These are phyloP conservation scores for Blastobasis lacticolella DNA, from an alignment of 2,888 invertebrate genomes.

Conservation along the genomic window DNA sequence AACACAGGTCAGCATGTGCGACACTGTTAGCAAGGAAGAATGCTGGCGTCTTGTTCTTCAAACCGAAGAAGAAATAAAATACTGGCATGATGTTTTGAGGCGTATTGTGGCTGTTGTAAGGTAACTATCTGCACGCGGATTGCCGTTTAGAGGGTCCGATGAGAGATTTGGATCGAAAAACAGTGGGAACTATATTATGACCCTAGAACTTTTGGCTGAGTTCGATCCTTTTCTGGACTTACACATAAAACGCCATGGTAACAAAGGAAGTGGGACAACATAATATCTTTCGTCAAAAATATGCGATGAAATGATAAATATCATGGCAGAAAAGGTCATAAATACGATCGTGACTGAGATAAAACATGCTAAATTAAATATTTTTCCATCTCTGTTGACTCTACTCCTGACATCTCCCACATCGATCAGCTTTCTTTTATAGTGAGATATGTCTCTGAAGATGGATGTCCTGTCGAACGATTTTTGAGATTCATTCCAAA, in stretches of 20 bases:
- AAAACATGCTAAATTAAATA: too few relatives aligned
- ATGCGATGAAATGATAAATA: too few relatives aligned
- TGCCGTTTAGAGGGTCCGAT: conserved; percentile 9
- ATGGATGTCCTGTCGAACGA: too few relatives aligned
- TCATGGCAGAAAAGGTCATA: too few relatives aligned
- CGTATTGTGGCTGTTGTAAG: conserved; percentile 8
- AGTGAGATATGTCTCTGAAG: too few relatives aligned
- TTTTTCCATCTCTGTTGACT: too few relatives aligned
- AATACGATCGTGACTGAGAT: too few relatives aligned
- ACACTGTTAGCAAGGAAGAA: conserved; percentile 5
- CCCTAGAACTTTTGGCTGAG: conserved; percentile 25
- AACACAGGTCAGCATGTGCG: conserved; percentile 17
- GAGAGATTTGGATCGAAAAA: conserved; percentile 13
- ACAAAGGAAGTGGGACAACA: conserved; percentile 23
- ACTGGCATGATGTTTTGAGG: conserved; percentile 8
- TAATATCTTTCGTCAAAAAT: conserved; percentile 26
- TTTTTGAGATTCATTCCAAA: too few relatives aligned
- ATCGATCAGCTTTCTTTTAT: too few relatives aligned
- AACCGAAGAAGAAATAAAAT: conserved; percentile 6
- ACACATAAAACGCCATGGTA: conserved; percentile 22
- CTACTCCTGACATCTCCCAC: too few relatives aligned
- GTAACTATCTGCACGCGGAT: conserved; percentile 7
- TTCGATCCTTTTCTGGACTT: conserved; percentile 24
- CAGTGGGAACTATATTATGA: conserved; percentile 26
- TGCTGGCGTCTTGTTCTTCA: conserved; percentile 13